These are phyloP conservation scores for Brachionus manjavacas DNA, from an alignment of 1,140 invertebrate genomes.

Conservation along the genomic window DNA sequence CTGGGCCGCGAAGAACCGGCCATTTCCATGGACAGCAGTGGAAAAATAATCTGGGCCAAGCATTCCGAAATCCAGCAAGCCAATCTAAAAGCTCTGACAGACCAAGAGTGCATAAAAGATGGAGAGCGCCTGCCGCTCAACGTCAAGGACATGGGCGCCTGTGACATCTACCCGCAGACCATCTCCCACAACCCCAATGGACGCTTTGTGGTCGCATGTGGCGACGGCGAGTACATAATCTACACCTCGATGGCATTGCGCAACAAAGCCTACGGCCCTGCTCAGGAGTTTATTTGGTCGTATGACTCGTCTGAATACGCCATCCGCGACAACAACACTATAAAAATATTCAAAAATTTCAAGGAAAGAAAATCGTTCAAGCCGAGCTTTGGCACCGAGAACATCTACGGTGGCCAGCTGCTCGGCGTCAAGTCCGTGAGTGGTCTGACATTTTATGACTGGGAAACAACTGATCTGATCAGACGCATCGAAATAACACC, in stretches of 20 bases:
- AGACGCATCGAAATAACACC: constrained; percentile 91
- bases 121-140: constrained; percentile 84
- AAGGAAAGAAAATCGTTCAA: constrained; percentile 92
- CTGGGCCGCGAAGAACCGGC: constrained; percentile 95
- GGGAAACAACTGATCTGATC: constrained; percentile 85
- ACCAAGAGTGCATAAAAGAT: constrained; percentile 65
- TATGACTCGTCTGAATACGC: constrained; percentile 88
- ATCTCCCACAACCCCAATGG: constrained; percentile 98
- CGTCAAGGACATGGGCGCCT: constrained; percentile 97
- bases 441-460: constrained; percentile 91
- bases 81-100: constrained; percentile 68
- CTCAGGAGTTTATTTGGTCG: constrained; percentile 98
- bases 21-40: constrained; percentile 94
- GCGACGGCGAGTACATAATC: constrained; percentile 98
- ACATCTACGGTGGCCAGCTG: constrained; percentile 89
- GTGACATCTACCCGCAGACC: constrained; percentile 97
- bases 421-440: constrained; percentile 87
- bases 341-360: constrained; percentile 96
- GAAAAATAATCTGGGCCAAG: constrained; percentile 97
- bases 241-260: constrained; percentile 97
- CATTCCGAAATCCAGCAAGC: constrained; percentile 98
- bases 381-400: constrained; percentile 89
- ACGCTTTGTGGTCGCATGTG: constrained; percentile 93
- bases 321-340: constrained; percentile 79
- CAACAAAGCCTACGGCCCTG: constrained; percentile 96